Evolutionary conservation across 2,113 vertebrate genomes (phyloP).

Genomic region (Chiloscyllium plagiosum): DNA sequence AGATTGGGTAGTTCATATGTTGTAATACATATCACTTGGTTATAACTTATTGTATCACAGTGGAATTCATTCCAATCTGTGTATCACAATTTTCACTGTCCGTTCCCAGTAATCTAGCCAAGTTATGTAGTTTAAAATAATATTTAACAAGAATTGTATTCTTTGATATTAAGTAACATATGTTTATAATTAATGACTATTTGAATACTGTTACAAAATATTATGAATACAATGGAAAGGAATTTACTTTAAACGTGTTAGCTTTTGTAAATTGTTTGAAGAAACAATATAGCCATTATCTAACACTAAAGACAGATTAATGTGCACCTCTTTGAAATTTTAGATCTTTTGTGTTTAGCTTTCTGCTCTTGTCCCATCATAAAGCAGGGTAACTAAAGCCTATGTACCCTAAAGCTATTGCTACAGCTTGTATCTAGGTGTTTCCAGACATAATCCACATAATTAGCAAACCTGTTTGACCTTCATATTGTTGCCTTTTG

Average conservation of each 20-base stretch:
- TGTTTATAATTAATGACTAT: constrained; percentile 1
- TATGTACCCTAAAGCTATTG: constrained; percentile 47
- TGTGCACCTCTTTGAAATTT: constrained; percentile 59
- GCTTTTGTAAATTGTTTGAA: constrained; percentile 56
- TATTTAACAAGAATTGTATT: neutral
- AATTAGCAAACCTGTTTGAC: constrained; percentile 61
- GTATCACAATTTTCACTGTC: neutral
- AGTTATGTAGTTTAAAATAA: constrained; percentile 12
- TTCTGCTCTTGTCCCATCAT: constrained; percentile 51
- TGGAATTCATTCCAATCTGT: neutral
- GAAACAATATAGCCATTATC: constrained; percentile 49
- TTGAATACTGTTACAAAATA: constrained; percentile 14
- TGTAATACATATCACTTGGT: neutral
- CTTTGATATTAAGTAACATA: neutral
- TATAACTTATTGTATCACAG: neutral
- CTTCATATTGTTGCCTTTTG: constrained; percentile 60
- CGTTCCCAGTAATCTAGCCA: constrained; percentile 18
- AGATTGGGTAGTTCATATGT: neutral
- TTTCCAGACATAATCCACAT: constrained; percentile 57
- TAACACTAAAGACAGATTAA: constrained; percentile 52
- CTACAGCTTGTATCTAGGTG: constrained; percentile 53
- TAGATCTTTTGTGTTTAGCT: constrained; percentile 58
- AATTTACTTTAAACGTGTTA: constrained; percentile 53
- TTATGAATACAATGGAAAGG: constrained; percentile 18
- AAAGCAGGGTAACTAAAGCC: constrained; percentile 57